These are phyloP conservation scores for Gari tellinella DNA, from an alignment of 2,888 invertebrate species.

Conservation along the genomic window DNA sequence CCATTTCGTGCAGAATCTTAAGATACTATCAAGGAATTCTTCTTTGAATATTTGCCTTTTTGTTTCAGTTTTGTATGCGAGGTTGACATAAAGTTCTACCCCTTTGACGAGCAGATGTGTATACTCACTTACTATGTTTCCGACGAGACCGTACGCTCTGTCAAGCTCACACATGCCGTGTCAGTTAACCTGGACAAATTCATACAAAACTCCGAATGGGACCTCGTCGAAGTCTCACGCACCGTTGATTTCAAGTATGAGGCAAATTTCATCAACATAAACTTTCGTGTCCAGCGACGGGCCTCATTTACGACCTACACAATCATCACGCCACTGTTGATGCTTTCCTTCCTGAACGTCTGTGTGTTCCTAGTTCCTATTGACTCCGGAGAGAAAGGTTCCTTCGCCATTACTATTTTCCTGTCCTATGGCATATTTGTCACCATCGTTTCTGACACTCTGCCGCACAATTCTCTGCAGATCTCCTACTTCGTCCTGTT, in stretches of 20 bases:
- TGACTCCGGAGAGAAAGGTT: slow-evolving; percentile 58
- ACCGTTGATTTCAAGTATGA: slow-evolving; percentile 21
- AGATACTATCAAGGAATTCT: too few species aligned
- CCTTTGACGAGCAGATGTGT: slow-evolving; percentile 55
- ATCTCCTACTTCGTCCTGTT: slow-evolving; percentile 52
- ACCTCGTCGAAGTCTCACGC: slow-evolving; percentile 15
- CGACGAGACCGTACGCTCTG: slow-evolving; percentile 41
- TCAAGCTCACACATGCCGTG: slow-evolving; percentile 22
- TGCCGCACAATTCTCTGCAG: slow-evolving; percentile 56
- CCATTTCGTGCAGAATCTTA: too few species aligned
- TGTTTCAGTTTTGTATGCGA: slow-evolving; percentile 44
- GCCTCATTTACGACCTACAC: slow-evolving; percentile 49
- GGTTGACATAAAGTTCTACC: slow-evolving; percentile 54
- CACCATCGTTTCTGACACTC: slow-evolving; percentile 47
- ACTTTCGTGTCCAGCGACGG: slow-evolving; percentile 38
- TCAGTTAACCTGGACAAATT: slow-evolving; percentile 35
- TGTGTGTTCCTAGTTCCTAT: slow-evolving; percentile 57
- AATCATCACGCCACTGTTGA: slow-evolving; percentile 45
- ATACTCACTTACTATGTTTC: slow-evolving; percentile 51
- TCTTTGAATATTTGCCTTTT: not conserved
- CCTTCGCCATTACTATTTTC: slow-evolving; percentile 57
- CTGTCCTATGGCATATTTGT: slow-evolving; percentile 58
- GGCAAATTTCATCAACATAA: slow-evolving; percentile 37
- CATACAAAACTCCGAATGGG: slow-evolving; percentile 55
- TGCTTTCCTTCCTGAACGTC: slow-evolving; percentile 51